A percentile compares a stretch with the other conserved stretches of the same genome.
Evolutionary conservation across 2,797 vertebrate genomes (phyloP).

Genomic region (Poliocrania exsul): DNA sequence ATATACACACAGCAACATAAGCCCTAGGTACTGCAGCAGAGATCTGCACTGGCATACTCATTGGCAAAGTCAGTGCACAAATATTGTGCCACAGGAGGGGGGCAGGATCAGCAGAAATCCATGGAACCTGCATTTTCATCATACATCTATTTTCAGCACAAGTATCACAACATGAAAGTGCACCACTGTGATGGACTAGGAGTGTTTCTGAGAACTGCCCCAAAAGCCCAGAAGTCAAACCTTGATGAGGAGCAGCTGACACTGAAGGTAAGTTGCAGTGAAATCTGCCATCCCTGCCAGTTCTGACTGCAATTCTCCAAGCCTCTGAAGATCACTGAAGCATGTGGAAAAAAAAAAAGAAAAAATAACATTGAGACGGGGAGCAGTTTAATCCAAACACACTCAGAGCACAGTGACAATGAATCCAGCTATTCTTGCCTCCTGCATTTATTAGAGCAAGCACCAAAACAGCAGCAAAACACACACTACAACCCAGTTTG

Average conservation of each 20-base stretch:
- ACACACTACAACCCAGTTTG: neutral
- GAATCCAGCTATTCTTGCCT: neutral
- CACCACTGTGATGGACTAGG: neutral
- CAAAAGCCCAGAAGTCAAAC: conserved; percentile 61
- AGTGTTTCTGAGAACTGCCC: neutral
- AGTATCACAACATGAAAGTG: neutral
- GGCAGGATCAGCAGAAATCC: neutral
- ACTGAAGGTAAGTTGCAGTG: conserved; percentile 92
- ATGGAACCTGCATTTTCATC: neutral
- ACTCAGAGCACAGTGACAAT: neutral
- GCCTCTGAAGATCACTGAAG: conserved; percentile 89
- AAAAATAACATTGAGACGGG: neutral
- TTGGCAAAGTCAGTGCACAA: neutral
- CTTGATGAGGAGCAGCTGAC: conserved; percentile 95
- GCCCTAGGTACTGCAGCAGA: neutral
- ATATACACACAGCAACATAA: rapidly evolving
- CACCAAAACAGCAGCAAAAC: neutral
- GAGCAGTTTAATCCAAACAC: neutral
- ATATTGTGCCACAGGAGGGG: neutral
- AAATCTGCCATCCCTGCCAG: conserved; percentile 94
- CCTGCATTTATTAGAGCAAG: neutral
- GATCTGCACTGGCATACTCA: neutral
- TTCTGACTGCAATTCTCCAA: conserved; percentile 94
- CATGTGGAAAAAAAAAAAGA: neutral
- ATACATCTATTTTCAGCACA: neutral